A percentile compares a stretch with the other conserved stretches of the same genome.
These are phyloP conservation scores for Phyto melanocephala DNA, from an alignment of 2,888 invertebrate genomes.

Conservation along the genomic window DNA sequence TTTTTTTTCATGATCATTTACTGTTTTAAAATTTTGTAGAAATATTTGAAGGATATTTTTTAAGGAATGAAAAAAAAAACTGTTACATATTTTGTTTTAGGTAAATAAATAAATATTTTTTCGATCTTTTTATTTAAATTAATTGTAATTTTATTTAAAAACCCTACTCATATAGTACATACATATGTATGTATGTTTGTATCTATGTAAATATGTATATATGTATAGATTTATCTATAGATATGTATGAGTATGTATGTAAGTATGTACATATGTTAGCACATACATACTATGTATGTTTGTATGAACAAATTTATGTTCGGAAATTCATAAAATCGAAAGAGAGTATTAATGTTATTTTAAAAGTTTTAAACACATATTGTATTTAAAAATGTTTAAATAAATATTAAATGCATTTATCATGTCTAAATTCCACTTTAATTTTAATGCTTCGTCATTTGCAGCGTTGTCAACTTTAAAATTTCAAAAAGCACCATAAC, in stretches of 20 bases:
- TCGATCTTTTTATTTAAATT: too few relatives aligned
- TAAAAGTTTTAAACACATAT: background rate
- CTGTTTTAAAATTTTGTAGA: constrained; percentile 36
- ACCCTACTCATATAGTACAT: too few relatives aligned
- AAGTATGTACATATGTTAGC: background rate
- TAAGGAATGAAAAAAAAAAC: constrained; percentile 14
- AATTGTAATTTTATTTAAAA: too few relatives aligned
- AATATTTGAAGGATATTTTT: constrained; percentile 47
- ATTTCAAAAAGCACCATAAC: too few relatives aligned
- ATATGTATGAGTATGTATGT: background rate
- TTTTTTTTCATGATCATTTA: constrained; percentile 46
- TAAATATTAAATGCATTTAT: constrained; percentile 34
- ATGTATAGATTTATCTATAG: background rate
- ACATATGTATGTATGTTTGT: too few relatives aligned
- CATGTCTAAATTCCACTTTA: constrained; percentile 52
- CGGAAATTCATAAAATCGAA: too few relatives aligned
- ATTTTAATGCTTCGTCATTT: constrained; percentile 53
- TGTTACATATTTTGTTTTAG: constrained; percentile 6
- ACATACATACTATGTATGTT: too few relatives aligned
- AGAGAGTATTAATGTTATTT: background rate
- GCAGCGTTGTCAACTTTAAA: too few relatives aligned
- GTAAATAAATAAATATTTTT: background rate
- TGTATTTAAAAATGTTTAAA: too few relatives aligned
- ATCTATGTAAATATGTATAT: too few relatives aligned
- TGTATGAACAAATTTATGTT: too few relatives aligned